Base-by-base conservation (phyloP, 2,888 invertebrate genomes). In the Temnothorax unifasciatus region DNA sequence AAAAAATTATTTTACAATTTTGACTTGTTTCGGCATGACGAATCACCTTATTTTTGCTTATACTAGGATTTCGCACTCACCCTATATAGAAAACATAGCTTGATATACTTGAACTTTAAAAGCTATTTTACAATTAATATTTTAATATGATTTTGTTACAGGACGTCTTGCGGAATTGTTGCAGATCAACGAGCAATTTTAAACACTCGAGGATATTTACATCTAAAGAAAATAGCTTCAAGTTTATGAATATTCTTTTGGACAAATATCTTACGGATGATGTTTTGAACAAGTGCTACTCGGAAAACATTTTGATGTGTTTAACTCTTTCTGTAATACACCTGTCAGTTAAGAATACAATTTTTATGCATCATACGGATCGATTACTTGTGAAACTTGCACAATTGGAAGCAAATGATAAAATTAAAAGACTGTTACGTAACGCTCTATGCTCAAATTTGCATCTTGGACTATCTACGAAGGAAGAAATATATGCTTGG, bases 131-230 rank as follows among this genome's bases (percentile, higher is more conserved):
- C 25, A 50, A 66, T 61, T 73, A 66, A 81, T 82, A 47, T 25
- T 25, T 50, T 29, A 71, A 13, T 79, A 13, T 71, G 41, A 74
- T 75, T 57, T 61, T 85, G 34, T 91, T 87, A 25, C 69, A 94
- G 94, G 91, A 92, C 54, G 83, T 89, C 29, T 63, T 94, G 47
- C 89, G 94, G 75, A 92, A 92, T 21, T 94, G 93, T 91, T 90
- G 91, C 25, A 86, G 86, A 57, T 83, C 92, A 0, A 86, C 87
- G 1, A 88, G 84, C 8, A 83, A 82, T 11, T 75, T 93, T 8
- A 54, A 87, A 61, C 59, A 88, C 13, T 81, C 91, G 0, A 75
- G 81, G 11, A 50, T 87, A 38, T 92, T 94, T 61, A 85, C 75
- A 41, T 86, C 91, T 66, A 83, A 88, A 52, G 88, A 92, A 29